Evolutionary conservation across 2,797 vertebrate genomes (phyloP).

Genomic region (Diglossa cyanea): DNA sequence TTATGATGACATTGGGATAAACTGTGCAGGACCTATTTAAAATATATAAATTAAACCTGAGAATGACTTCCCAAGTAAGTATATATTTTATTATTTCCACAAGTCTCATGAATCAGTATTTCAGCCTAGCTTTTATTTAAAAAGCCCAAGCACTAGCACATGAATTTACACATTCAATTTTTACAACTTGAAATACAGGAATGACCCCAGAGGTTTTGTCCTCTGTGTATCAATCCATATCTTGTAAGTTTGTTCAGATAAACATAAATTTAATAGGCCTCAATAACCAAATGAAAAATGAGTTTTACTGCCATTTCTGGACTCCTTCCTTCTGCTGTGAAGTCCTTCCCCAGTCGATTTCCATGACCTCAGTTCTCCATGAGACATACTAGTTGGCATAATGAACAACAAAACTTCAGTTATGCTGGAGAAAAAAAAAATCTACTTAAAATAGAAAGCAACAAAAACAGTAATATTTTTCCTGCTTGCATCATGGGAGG

Average conservation of each 20-base stretch:
- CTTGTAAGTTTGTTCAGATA: background rate
- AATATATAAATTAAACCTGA: background rate
- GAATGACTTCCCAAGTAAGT: background rate
- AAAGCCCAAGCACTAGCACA: background rate
- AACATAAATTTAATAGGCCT: background rate
- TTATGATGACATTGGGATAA: background rate
- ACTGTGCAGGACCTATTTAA: background rate
- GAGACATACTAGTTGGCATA: constrained; percentile 42
- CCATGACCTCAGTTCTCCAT: constrained; percentile 54
- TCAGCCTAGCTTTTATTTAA: background rate
- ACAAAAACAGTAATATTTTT: constrained; percentile 15
- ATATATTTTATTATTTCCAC: background rate
- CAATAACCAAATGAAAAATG: background rate
- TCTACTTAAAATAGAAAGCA: constrained; percentile 40
- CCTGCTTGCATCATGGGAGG: background rate
- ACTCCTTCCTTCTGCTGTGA: constrained; percentile 31
- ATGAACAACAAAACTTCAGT: constrained; percentile 52
- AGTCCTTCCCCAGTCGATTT: constrained; percentile 15
- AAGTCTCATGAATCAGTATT: background rate
- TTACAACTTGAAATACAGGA: background rate
- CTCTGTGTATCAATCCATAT: background rate
- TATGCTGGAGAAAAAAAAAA: background rate
- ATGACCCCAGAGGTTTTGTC: background rate
- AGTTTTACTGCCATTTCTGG: constrained; percentile 44
- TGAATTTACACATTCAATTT: background rate